phyloP scores from a whole-genome alignment of 2,113 vertebrate species.

The Nestor notabilis region DNA sequence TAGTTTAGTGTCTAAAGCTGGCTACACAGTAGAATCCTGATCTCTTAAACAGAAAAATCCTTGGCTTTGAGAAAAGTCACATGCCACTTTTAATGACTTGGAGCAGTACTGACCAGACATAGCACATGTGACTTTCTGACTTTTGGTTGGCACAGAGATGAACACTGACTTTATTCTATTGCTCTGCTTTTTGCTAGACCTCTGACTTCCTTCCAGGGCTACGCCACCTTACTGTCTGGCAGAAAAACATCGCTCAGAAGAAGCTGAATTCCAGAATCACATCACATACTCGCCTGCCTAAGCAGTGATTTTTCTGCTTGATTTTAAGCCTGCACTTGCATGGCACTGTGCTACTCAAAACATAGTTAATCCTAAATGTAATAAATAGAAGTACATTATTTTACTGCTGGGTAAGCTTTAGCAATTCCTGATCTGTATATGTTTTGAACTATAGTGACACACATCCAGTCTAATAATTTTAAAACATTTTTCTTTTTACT shows the following conservation, averaged over 20 bases:
- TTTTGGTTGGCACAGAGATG: not conserved
- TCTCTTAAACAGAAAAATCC: constrained; percentile 20
- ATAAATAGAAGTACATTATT: not conserved
- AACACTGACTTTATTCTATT: not conserved
- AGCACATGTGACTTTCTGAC: constrained; percentile 33
- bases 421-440: not conserved
- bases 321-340: not conserved
- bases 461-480: not conserved
- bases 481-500: not conserved
- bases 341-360: not conserved
- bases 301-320: not conserved
- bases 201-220: not conserved
- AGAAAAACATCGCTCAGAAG: not conserved
- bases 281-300: not conserved
- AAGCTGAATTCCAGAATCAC: not conserved
- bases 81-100: not conserved
- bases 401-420: not conserved
- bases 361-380: not conserved
- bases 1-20: not conserved
- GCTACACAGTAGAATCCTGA: not conserved
- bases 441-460: not conserved
- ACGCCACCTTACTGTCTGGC: not conserved
- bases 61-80: constrained; percentile 26
- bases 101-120: constrained; percentile 4
- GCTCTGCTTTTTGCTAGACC: not conserved